Evolutionary conservation across 2,797 vertebrate species (phyloP).

Genomic region (Neostethus bicornis): DNA sequence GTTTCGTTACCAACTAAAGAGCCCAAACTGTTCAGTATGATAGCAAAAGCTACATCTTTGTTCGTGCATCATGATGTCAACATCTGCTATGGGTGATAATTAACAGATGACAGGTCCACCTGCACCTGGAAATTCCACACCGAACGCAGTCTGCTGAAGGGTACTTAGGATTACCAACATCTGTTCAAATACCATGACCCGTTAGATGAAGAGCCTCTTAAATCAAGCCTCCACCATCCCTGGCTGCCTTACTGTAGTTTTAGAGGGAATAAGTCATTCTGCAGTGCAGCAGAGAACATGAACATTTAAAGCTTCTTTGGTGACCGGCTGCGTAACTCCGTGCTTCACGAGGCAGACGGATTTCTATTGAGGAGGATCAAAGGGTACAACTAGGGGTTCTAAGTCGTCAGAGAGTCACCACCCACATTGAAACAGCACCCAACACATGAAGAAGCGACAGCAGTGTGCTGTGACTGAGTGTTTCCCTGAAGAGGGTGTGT

Average conservation of each 20-base stretch:
- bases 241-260: slow-evolving; percentile 38
- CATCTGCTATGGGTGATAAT: slow-evolving; percentile 1
- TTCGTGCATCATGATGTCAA: slow-evolving; percentile 14
- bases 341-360: slow-evolving; percentile 34
- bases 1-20: slow-evolving; percentile 13
- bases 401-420: slow-evolving; percentile 56
- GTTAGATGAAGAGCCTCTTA: slow-evolving; percentile 52
- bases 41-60: slow-evolving; percentile 20
- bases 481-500: slow-evolving; percentile 54
- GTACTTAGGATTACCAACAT: slow-evolving; percentile 45
- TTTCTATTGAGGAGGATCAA: slow-evolving; percentile 36
- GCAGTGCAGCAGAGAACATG: slow-evolving; percentile 75
- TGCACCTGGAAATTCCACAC: slow-evolving; percentile 40
- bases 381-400: slow-evolving; percentile 43
- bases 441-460: slow-evolving; percentile 32
- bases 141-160: slow-evolving; percentile 25
- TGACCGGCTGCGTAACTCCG: slow-evolving; percentile 50
- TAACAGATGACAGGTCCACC: slow-evolving; percentile 14
- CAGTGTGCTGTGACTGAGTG: slow-evolving; percentile 29
- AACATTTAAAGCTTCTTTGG: slow-evolving; percentile 56
- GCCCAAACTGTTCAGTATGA: slow-evolving; percentile 4
- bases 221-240: slow-evolving; percentile 50
- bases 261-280: slow-evolving; percentile 56
- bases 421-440: slow-evolving; percentile 44
- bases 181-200: slow-evolving; percentile 52